Percentiles rank a stretch among this genome's conserved stretches.
Evolutionary conservation across 2,888 invertebrate species (phyloP).

Genomic region (Megamerina dolium): DNA sequence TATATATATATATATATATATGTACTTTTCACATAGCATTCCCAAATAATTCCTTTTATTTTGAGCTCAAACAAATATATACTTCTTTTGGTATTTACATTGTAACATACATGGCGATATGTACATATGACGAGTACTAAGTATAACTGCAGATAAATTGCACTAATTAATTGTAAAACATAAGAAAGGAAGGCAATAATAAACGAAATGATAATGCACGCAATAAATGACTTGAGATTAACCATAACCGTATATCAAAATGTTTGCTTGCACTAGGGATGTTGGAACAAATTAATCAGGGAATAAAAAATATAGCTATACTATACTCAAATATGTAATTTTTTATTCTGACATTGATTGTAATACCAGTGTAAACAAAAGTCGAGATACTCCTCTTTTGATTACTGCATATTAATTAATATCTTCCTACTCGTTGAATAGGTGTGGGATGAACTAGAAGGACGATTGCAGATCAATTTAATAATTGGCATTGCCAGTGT

Average conservation of each 20-base stretch:
- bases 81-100: no score
- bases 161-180: conserved; percentile 39
- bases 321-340: no score
- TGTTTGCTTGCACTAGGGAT: conserved; percentile 10
- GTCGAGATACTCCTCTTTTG: conserved; percentile 1
- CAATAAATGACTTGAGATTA: conserved; percentile 11
- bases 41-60: no score
- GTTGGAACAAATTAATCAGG: no score
- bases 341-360: no score
- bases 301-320: conserved; percentile 15
- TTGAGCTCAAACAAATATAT: no score
- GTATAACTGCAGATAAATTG: conserved; percentile 47
- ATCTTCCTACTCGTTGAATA: neutral
- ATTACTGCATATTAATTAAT: conserved; percentile 13
- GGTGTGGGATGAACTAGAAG: neutral
- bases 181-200: no score
- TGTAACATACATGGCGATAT: no score
- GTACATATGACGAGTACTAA: no score
- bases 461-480: conserved; percentile 13
- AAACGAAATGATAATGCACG: conserved; percentile 24
- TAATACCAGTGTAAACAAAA: conserved; percentile 8
- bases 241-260: conserved; percentile 32
- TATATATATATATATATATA: no score
- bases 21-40: no score
- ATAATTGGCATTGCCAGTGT: conserved; percentile 16